Base-by-base conservation (phyloP, 2,797 vertebrate species). In the Chelmon rostratus region DNA sequence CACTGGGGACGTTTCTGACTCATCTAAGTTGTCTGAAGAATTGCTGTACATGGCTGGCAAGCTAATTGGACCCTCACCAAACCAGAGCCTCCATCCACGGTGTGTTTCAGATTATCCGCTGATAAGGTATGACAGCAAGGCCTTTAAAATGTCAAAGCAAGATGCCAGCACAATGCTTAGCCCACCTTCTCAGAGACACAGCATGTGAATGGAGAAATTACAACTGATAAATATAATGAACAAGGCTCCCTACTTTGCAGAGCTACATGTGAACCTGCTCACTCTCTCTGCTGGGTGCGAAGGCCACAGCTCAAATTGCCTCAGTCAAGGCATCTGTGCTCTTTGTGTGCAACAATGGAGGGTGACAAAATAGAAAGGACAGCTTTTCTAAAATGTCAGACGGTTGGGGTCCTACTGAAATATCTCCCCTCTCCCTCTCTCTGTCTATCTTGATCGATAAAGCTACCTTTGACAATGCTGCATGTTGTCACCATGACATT, bases 401-500 rank as follows among this genome's bases (percentile, higher is more conserved):
- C 83, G 46, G 89, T 92, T 81, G 90, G 91, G 85, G 85, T 92
- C 90, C 92, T 42, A 73, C 86, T 82, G 89, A 93, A 93, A 92
- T 86, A 88, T 79, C 87, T 78, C 89, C 87, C 70, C 69, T 57
- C 68, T 25, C 73, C 57, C 75, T 54, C 85, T 82, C 69, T 88
- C 79, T 82, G 85, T 91, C 86, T 89, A 88, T 92, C 88, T 92
- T 92, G 90, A 95, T 95, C 95, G 87, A 95, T 95, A 93, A 91
- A 90, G 91, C 92, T 92, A 86, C 91, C 94, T 90, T 92, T 93
- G 94, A 91, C 92, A 93, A 89, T 89, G 86, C 88, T 78, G 90
- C 91, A 88, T 93, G 93, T 94, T 94, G 93, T 94, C 93, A 89
- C 92, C 82, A 81, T 94, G 92, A 93, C 93, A 94, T 94, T 95